These are phyloP conservation scores for Pyrrhosoma nymphula DNA, from an alignment of 2,888 invertebrate genomes.

Conservation along the genomic window DNA sequence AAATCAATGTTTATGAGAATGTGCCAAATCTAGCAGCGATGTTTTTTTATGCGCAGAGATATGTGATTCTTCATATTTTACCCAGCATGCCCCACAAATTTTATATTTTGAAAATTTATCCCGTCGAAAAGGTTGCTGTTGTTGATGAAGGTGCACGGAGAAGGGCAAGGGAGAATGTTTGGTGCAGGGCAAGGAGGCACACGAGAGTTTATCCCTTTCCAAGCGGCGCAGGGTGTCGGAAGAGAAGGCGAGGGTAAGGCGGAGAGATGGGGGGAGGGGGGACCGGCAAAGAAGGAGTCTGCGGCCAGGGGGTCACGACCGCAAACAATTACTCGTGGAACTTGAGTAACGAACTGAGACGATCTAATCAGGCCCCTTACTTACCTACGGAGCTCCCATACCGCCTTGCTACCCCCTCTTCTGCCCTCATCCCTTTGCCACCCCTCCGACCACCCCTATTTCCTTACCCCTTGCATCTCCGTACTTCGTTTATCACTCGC, in stretches of 20 bases:
- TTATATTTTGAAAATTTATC: neutral
- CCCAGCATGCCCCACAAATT: too few relatives aligned
- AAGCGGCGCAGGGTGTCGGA: neutral
- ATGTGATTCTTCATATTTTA: too few relatives aligned
- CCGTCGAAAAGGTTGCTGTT: neutral
- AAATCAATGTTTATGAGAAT: too few relatives aligned
- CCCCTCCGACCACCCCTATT: neutral
- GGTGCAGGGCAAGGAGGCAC: neutral
- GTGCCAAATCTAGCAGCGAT: too few relatives aligned
- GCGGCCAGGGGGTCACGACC: constrained; percentile 63
- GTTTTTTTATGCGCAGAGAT: too few relatives aligned
- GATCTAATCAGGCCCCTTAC: constrained; percentile 64
- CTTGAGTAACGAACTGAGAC: constrained; percentile 67
- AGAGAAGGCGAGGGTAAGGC: neutral
- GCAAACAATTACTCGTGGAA: constrained; percentile 67
- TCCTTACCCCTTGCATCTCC: neutral
- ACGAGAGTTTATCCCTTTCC: neutral
- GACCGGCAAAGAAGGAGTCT: neutral
- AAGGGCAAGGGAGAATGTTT: neutral
- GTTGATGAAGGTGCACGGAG: neutral
- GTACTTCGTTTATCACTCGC: neutral
- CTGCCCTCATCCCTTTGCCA: neutral
- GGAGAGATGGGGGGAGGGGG: neutral
- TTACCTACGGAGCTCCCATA: constrained; percentile 5
- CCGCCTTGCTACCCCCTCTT: neutral